Percentiles rank a stretch among this genome's conserved stretches.
Evolutionary conservation across 2,888 invertebrate genomes (phyloP).

Genomic region (Acrobasis suavella): DNA sequence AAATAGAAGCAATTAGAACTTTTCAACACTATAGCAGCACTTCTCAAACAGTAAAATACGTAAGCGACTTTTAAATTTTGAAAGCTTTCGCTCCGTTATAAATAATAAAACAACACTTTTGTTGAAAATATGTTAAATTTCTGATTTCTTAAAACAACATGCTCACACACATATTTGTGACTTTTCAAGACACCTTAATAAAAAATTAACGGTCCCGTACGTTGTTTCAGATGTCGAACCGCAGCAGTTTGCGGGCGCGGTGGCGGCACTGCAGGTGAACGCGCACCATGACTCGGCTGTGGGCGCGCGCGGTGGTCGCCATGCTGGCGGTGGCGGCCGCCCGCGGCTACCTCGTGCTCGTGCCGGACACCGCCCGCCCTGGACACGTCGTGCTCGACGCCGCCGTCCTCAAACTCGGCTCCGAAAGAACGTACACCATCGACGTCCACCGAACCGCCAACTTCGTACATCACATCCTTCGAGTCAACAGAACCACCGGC

Average conservation of each 20-base stretch:
- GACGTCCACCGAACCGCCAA: conserved; percentile 91
- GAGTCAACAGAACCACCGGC: conserved; percentile 88
- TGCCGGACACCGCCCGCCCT: conserved; percentile 82
- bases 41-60: too few relatives aligned
- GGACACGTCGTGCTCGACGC: conserved; percentile 89
- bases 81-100: too few relatives aligned
- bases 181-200: too few relatives aligned
- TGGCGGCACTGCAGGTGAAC: conserved; percentile 74
- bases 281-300: conserved; percentile 52
- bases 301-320: conserved; percentile 56
- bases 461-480: conserved; percentile 90
- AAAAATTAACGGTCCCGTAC: background rate
- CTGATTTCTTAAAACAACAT: too few relatives aligned
- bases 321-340: conserved; percentile 56
- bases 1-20: too few relatives aligned
- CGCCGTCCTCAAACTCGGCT: conserved; percentile 90
- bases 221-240: conserved; percentile 63
- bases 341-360: conserved; percentile 81
- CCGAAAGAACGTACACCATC: conserved; percentile 89
- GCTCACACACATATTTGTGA: too few relatives aligned
- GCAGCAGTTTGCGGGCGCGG: conserved; percentile 57
- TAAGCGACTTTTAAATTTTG: too few relatives aligned
- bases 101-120: too few relatives aligned
- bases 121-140: too few relatives aligned
- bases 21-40: too few relatives aligned